Base-by-base conservation (phyloP, 2,888 invertebrate genomes). In the Tubulanus polymorphus region DNA sequence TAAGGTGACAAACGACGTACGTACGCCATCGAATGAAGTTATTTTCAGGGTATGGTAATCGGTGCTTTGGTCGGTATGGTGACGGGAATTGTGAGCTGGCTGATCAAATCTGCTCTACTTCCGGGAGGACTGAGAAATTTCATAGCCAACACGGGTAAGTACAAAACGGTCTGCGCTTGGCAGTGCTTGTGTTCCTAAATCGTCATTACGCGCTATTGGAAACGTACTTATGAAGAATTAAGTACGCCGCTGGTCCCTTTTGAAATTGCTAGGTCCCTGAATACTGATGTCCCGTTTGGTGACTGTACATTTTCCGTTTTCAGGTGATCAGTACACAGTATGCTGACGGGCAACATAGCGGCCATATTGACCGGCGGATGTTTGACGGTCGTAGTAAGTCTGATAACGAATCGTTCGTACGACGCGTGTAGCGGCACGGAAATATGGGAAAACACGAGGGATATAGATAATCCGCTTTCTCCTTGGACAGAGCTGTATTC, bases 401-500 rank as follows among this genome's bases (percentile, higher is more conserved):
- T 76, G 2, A 26, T 69, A 27, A 66, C 64, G 32, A 62, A 64
- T 35, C 50, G 57, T 3, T 50, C 55, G 15, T 55, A 46, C 23
- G 56, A 53, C 25, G 35, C 53, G 3, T 59, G 54, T 20, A 59
- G 54, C 15, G 59, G 54, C 3, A 54, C 55, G 12, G 75, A 75
- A 51, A 66, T 72, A 3, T 79, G 79, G 80, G 79, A 80, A 59
- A 73, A 67, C 53, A 80, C 79, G 3, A 55, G 79, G 45, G 78
- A 79, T 55, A 79, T 79, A 12, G 79, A 79, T 63, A 80, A 76
- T 57, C 79, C 79, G 0, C 67, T 79, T 3, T 65, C 65, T 51
- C 79, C 79, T 0, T 79, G 79, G 79, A 73, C 75, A 8, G 78
- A 80, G 57, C 59, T 70, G 2, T 78, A 78, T 56, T 67, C 71